Conservation (phyloP, 2,797 vertebrate species). For the Podarcis siculus region DNA sequence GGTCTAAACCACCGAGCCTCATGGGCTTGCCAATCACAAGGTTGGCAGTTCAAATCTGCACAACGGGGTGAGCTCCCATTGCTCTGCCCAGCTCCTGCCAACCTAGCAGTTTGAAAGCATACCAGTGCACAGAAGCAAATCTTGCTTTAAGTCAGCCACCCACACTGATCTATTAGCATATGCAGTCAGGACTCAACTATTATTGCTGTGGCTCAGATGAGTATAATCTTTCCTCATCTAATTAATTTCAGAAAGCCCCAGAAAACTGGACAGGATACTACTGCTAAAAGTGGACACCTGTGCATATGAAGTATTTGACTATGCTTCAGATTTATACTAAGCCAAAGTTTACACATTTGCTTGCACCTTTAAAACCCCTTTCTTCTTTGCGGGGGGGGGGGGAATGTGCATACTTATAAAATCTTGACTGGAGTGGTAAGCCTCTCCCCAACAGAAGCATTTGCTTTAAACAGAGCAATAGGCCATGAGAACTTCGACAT, state of each 20-base stretch:
- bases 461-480: constrained; percentile 72
- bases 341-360: not conserved
- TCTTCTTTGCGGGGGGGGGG: constrained; percentile 72
- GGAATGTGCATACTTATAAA: constrained; percentile 68
- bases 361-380: not conserved
- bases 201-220: not conserved
- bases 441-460: constrained; percentile 61
- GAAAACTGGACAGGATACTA: not conserved
- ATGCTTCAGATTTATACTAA: not conserved
- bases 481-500: constrained; percentile 83
- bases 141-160: not conserved
- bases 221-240: not conserved
- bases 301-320: not conserved
- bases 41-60: too few species aligned
- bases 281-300: not conserved
- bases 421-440: constrained; percentile 81
- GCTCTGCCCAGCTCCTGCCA: too few species aligned
- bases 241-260: constrained; percentile 27
- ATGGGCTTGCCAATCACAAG: too few species aligned
- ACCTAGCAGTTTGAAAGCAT: too few species aligned
- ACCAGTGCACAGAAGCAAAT: not conserved
- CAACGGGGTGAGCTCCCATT: too few species aligned
- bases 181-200: not conserved
- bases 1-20: too few species aligned
- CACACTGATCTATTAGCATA: not conserved